Conservation (phyloP, 2,797 vertebrate genomes). For the Acomys russatus region DNA sequence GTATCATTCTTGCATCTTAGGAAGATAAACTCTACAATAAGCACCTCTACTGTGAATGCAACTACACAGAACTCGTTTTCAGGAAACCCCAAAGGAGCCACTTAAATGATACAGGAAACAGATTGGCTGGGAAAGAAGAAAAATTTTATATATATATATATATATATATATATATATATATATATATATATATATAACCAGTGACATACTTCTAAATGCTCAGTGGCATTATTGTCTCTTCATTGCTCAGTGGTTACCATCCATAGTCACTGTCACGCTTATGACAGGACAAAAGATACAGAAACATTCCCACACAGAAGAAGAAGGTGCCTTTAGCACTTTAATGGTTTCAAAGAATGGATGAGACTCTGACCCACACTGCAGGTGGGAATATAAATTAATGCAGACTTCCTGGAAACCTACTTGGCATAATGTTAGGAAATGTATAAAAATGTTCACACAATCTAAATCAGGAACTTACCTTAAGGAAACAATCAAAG, state of each 20-base stretch:
- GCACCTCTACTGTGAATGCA: not conserved
- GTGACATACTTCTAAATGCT: conserved; percentile 6
- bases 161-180: too few relatives aligned
- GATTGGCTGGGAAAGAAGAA: not conserved
- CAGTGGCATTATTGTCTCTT: not conserved
- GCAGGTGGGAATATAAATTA: conserved; percentile 71
- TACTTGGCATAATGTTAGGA: conserved; percentile 68
- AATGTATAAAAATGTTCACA: conserved; percentile 78
- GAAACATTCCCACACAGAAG: not conserved
- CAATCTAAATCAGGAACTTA: conserved; percentile 67
- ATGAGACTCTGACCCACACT: conserved; percentile 25
- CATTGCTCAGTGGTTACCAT: not conserved
- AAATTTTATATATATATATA: too few relatives aligned
- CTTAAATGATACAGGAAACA: not conserved
- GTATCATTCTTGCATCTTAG: not conserved
- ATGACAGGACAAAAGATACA: not conserved
- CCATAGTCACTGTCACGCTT: not conserved
- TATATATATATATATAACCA: too few relatives aligned
- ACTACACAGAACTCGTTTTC: not conserved
- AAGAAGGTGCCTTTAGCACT: not conserved
- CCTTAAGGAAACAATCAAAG: conserved; percentile 81
- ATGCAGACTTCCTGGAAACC: conserved; percentile 66
- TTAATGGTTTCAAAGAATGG: not conserved
- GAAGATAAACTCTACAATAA: conserved; percentile 1
- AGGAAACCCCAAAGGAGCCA: not conserved